These are phyloP conservation scores for Ladona fulva DNA, from an alignment of 1,140 invertebrate species.

Conservation along the genomic window DNA sequence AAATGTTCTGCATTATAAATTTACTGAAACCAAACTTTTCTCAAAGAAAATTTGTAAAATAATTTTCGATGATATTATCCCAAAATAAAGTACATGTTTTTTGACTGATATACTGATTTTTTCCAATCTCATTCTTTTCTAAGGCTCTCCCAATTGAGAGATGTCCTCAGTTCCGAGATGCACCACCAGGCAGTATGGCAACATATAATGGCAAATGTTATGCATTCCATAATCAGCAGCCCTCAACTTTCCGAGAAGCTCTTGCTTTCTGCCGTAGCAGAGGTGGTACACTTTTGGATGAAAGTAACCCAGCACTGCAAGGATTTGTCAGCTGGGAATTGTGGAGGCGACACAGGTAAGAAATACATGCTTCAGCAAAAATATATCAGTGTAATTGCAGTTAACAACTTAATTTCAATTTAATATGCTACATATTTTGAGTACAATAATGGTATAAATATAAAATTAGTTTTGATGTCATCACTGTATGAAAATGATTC, in stretches of 20 bases:
- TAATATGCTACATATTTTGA: too few species aligned
- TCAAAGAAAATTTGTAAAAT: too few species aligned
- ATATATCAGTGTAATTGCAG: too few species aligned
- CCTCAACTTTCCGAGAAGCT: conserved; percentile 69
- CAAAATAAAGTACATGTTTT: too few species aligned
- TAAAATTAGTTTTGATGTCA: too few species aligned
- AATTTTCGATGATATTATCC: too few species aligned
- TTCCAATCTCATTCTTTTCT: not conserved
- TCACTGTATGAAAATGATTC: too few species aligned
- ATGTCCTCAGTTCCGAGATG: conserved; percentile 85
- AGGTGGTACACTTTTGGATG: conserved; percentile 77
- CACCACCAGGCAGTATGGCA: conserved; percentile 81
- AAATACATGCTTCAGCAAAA: not conserved
- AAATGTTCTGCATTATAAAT: too few species aligned
- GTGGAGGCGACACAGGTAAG: conserved; percentile 76
- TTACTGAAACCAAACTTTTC: too few species aligned
- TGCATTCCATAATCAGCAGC: conserved; percentile 86
- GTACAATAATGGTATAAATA: too few species aligned
- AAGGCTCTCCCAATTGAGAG: conserved; percentile 82
- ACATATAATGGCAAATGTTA: conserved; percentile 96
- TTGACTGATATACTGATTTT: too few species aligned
- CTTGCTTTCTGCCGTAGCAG: conserved; percentile 68
- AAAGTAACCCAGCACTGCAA: conserved; percentile 87
- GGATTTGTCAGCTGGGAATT: conserved; percentile 92
- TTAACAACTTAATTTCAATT: too few species aligned